Evolutionary conservation across 2,113 vertebrate genomes (phyloP).

Genomic region (Paralichthys olivaceus): DNA sequence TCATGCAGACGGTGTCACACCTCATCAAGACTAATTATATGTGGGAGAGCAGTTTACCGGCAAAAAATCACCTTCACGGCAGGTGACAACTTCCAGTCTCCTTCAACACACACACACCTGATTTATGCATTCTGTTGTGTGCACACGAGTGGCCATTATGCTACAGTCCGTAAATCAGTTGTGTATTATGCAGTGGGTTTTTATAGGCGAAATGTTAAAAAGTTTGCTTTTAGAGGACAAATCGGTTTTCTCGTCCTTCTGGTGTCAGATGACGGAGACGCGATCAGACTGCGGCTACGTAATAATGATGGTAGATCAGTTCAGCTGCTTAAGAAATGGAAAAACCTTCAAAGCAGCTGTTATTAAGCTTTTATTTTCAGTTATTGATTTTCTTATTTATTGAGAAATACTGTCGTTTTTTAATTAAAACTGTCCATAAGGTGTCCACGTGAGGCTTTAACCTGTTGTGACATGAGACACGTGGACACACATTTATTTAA

Average conservation of each 20-base stretch:
- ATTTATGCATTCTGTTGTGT: conserved; percentile 39
- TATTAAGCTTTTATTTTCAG: too few relatives aligned
- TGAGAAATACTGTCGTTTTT: too few relatives aligned
- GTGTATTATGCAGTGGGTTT: conserved; percentile 21
- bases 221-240: conserved; percentile 26
- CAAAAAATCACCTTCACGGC: conserved; percentile 40
- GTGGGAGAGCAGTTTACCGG: conserved; percentile 28
- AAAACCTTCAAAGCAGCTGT: too few relatives aligned
- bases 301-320: too few relatives aligned
- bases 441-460: too few relatives aligned
- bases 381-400: too few relatives aligned
- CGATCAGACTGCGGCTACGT: too few relatives aligned
- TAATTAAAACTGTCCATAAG: too few relatives aligned
- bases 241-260: conserved; percentile 7
- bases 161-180: conserved; percentile 52
- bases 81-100: conserved; percentile 14
- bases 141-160: conserved; percentile 23
- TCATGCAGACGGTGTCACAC: conserved; percentile 52
- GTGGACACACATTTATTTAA: too few relatives aligned
- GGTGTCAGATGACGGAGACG: conserved; percentile 13
- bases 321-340: too few relatives aligned
- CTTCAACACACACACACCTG: conserved; percentile 19
- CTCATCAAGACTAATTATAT: conserved; percentile 55
- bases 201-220: conserved; percentile 7
- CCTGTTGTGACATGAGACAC: too few relatives aligned